phyloP scores from a whole-genome alignment of 2,113 vertebrate species.

The Bos taurus region ARS-UCD2.0 NC_037350.1:4477001-4477500 shows the following conservation, averaged over 20 bases:
- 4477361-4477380: background rate
- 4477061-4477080: background rate
- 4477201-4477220: background rate
- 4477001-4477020: background rate
- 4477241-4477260: background rate
- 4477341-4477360: background rate
- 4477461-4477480: background rate
- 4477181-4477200: background rate
- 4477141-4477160: background rate
- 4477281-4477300: background rate
- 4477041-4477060: background rate
- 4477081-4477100: background rate
- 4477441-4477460: background rate
- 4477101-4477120: background rate
- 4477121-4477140: background rate
- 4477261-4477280: conserved; percentile 3
- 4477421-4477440: background rate
- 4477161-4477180: background rate
- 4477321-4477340: background rate
- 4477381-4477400: background rate
- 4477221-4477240: background rate
- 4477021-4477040: background rate
- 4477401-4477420: background rate
- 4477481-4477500: background rate
- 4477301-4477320: conserved; percentile 15